Evolutionary conservation across 1,140 invertebrate genomes (phyloP), one percentile per base, ranked within the genome.

Genomic region (Sitodiplosis mosellana): DNA sequence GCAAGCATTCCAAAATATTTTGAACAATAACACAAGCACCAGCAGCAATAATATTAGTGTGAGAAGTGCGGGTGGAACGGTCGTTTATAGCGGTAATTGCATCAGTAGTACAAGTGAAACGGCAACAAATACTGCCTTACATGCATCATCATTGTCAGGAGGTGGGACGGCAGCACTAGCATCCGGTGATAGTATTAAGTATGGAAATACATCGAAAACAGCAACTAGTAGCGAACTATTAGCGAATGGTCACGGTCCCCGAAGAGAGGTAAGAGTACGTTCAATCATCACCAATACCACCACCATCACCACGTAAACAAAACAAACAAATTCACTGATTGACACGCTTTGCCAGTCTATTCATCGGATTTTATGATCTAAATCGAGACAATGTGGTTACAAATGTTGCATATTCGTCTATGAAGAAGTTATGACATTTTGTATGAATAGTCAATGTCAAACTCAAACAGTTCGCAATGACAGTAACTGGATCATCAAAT

Each of bases 211-310:
- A 44, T 20, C 42, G 18, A 18, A 19, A 12, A 44, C 12, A 15
- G 21, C 12, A 18, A 47, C 14, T 59, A 60, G 63, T 60, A 62
- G 58, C 61, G 61, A 61, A 63, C 54, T 61, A 54, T 60, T 61
- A 59, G 54, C 61, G 47, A 63, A 61, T 59, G 61, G 63, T 58
- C 52, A 64, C 57, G 59, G 61, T 58, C 61, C 61, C 57, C 60
- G 57, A 59, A 53, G 61, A 57, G 61, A 61, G 59, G 61, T 63
- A 48, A 59, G 51, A 11, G n/a, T 45, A 17, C 3, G 12, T 44
- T 20, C 22, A n/a, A n/a, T n/a, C n/a, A n/a, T n/a, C n/a, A n/a
- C n/a, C 27, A 10, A 27, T 27, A 5, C 27, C 10, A 27, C 10
- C 10, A 27, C 27, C 3, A 5, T 5, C 10, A 27, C 27, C 27